Evolutionary conservation across 2,888 invertebrate genomes (phyloP).

Genomic region (Tachina lurida): DNA sequence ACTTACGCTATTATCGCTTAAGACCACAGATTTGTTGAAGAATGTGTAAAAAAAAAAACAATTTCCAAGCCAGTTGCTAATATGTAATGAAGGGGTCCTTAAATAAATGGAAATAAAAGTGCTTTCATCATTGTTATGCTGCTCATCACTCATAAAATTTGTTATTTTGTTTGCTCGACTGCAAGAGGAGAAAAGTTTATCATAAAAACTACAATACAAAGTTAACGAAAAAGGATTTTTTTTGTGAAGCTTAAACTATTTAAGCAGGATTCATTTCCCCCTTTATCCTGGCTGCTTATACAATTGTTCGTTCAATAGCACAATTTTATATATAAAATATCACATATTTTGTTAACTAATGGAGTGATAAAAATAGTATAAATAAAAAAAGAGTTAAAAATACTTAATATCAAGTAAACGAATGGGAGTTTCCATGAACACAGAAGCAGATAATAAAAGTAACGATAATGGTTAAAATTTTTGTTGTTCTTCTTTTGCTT

Average conservation of each 20-base stretch:
- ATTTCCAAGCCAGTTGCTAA: background rate
- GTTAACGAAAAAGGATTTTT: constrained; percentile 1
- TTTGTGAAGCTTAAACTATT: background rate
- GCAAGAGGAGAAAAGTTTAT: constrained; percentile 2
- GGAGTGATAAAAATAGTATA: constrained; percentile 63
- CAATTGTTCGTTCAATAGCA: background rate
- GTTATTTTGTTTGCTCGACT: background rate
- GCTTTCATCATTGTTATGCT: constrained; percentile 6
- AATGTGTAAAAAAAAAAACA: background rate
- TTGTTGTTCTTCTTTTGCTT: background rate
- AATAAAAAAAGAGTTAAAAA: constrained; percentile 31
- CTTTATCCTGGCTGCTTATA: constrained; percentile 10
- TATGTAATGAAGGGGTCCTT: constrained; percentile 21
- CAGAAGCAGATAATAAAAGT: constrained; percentile 46
- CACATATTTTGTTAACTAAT: constrained; percentile 63
- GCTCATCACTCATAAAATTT: constrained; percentile 20
- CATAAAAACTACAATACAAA: constrained; percentile 56
- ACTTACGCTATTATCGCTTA: no score
- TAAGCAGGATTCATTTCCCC: constrained; percentile 35
- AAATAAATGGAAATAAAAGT: constrained; percentile 56
- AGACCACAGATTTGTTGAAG: no score
- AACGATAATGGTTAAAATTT: constrained; percentile 47
- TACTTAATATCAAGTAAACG: background rate
- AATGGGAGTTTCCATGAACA: constrained; percentile 1
- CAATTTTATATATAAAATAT: constrained; percentile 15